phyloP scores from a whole-genome alignment of 2,797 vertebrate species.

The Falco peregrinus region DNA sequence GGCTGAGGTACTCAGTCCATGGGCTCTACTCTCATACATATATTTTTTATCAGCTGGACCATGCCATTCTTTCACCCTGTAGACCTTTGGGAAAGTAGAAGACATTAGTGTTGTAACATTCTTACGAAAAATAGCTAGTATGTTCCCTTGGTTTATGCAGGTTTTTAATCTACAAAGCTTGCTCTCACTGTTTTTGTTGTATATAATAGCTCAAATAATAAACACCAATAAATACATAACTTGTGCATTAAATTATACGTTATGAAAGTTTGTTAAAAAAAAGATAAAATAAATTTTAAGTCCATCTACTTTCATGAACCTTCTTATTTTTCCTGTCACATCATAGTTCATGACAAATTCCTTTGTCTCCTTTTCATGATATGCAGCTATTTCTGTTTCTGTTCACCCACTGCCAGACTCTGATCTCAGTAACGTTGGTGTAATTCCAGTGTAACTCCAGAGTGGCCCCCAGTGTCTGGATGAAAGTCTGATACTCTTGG shows the following conservation, averaged over 20 bases:
- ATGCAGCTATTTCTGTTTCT: slow-evolving; percentile 34
- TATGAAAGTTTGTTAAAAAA: background rate
- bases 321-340: slow-evolving; percentile 5
- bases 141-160: background rate
- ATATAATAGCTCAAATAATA: background rate
- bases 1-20: background rate
- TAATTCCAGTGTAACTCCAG: slow-evolving; percentile 51
- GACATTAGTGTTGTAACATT: background rate
- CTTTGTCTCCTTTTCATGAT: slow-evolving; percentile 42
- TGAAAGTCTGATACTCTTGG: slow-evolving; percentile 15
- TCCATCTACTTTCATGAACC: background rate
- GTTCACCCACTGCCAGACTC: slow-evolving; percentile 51
- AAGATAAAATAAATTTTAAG: background rate
- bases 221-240: background rate
- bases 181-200: background rate
- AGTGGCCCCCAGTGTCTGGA: slow-evolving; percentile 58
- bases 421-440: slow-evolving; percentile 54
- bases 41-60: background rate
- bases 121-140: background rate
- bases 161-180: background rate
- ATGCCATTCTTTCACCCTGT: background rate
- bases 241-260: background rate
- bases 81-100: background rate
- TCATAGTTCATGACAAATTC: slow-evolving; percentile 4
- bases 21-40: background rate